Conservation (phyloP, 2,888 invertebrate genomes). For the Oscheius sp. region DNA sequence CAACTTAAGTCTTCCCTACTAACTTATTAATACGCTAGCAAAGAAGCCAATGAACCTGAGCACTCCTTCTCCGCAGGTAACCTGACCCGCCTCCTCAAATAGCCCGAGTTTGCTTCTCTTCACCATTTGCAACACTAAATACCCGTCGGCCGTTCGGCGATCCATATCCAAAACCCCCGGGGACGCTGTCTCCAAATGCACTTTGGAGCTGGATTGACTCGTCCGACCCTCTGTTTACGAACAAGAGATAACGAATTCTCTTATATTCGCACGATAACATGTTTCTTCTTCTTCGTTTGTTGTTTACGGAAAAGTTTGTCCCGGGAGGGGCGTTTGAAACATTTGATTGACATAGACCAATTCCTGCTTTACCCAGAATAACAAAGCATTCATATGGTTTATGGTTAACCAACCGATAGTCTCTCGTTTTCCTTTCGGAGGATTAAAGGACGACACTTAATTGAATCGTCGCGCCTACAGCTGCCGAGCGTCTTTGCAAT, state of each 20-base stretch:
- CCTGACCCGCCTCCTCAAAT: background rate
- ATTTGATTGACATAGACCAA: background rate
- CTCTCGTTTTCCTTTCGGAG: background rate
- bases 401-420: background rate
- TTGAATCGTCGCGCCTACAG: conserved; percentile 26
- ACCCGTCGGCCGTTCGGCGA: conserved; percentile 13
- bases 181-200: conserved; percentile 19
- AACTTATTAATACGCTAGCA: no score
- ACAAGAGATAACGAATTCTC: no score
- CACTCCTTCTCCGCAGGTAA: background rate
- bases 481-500: conserved; percentile 17
- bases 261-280: background rate
- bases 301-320: conserved; percentile 8
- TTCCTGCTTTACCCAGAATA: background rate
- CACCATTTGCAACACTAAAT: conserved; percentile 24
- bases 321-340: background rate
- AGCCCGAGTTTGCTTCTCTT: background rate
- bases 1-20: no score
- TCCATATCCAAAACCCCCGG: conserved; percentile 21
- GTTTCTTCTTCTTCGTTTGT: background rate
- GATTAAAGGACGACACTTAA: conserved; percentile 30
- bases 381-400: background rate
- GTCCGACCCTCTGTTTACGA: background rate
- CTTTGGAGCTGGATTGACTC: background rate
- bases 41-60: no score